Conservation (phyloP, 2,888 invertebrate genomes). For the Ochropleura leucogaster region DNA sequence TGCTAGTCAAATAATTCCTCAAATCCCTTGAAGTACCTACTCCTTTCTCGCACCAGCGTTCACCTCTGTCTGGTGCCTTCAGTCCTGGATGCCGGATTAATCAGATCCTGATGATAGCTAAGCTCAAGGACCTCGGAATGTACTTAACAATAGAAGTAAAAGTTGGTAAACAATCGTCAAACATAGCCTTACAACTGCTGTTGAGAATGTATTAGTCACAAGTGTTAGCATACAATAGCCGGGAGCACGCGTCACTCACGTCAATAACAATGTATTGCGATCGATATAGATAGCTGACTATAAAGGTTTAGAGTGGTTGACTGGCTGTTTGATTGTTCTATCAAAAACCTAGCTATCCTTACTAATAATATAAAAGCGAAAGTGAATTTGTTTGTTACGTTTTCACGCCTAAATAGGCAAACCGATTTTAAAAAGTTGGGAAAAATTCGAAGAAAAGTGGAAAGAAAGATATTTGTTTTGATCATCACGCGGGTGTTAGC, state of each 20-base stretch:
- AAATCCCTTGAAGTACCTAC: background rate
- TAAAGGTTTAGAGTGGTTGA: background rate
- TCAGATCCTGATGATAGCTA: background rate
- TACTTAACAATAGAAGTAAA: constrained; percentile 18
- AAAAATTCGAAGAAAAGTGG: no score
- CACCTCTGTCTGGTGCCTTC: background rate
- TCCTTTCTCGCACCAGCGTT: background rate
- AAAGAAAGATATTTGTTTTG: no score
- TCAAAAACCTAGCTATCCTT: no score
- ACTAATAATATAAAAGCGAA: no score
- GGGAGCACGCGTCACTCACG: background rate
- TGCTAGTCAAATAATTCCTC: background rate
- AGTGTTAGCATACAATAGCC: constrained; percentile 34
- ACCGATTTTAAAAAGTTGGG: no score
- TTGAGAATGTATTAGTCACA: constrained; percentile 11
- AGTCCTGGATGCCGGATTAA: no score
- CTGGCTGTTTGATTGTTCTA: background rate
- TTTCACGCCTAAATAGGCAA: no score
- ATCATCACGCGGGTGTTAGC: no score
- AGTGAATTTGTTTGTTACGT: no score
- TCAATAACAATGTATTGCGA: constrained; percentile 14
- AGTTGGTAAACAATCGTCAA: constrained; percentile 14
- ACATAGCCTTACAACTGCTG: background rate
- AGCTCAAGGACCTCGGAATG: background rate
- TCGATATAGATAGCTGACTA: constrained; percentile 8